These are phyloP conservation scores for Chitala chitala DNA, from an alignment of 2,113 vertebrate genomes.

Conservation along the genomic window DNA sequence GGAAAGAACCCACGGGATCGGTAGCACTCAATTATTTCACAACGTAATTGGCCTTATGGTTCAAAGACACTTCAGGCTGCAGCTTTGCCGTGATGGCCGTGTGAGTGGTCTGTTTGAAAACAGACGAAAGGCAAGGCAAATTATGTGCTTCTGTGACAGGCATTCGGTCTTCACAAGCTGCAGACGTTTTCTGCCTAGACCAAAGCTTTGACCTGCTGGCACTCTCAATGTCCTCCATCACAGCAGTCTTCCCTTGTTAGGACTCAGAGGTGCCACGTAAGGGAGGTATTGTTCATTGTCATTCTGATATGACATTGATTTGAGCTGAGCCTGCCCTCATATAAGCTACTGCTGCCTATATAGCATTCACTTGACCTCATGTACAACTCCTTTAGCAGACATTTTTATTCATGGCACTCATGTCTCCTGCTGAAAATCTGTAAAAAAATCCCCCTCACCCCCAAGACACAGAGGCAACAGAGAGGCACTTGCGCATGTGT, in stretches of 20 bases:
- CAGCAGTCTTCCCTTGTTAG: neutral
- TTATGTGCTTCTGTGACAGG: neutral
- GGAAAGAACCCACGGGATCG: conserved; percentile 66
- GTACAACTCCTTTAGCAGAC: neutral
- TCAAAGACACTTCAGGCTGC: conserved; percentile 59
- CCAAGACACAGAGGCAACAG: neutral
- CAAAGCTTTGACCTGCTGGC: neutral
- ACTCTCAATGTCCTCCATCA: neutral
- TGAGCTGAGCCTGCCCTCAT: neutral
- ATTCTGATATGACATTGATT: neutral
- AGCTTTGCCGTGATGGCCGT: conserved; percentile 42
- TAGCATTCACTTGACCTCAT: neutral
- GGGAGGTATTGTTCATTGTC: neutral
- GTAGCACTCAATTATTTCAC: conserved; percentile 83
- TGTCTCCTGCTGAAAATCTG: neutral
- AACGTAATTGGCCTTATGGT: conserved; percentile 79
- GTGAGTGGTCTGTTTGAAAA: conserved; percentile 35
- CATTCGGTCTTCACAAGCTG: neutral
- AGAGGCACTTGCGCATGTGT: neutral
- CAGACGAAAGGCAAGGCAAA: neutral
- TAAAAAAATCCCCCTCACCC: neutral
- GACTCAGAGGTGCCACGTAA: neutral
- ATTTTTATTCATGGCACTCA: neutral
- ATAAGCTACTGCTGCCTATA: neutral
- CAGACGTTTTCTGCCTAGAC: neutral